Conservation (phyloP, 2,113 vertebrate species). For the Seriola aureovittata region DNA sequence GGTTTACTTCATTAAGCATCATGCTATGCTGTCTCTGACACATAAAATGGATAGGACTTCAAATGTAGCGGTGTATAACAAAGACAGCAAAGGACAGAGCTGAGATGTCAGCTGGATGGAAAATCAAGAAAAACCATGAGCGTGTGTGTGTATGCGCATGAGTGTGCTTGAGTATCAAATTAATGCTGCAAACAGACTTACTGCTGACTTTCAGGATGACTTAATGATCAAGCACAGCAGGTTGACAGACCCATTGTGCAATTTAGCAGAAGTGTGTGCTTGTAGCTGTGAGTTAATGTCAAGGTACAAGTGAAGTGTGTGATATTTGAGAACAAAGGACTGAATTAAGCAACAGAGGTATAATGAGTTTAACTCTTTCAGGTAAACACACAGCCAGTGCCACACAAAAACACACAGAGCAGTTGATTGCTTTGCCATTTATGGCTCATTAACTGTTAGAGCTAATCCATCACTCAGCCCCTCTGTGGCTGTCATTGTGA, state of each 20-base stretch:
- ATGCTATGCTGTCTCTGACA: background rate
- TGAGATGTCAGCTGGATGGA: background rate
- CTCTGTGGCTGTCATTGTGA: background rate
- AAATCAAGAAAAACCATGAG: background rate
- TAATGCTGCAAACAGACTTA: constrained; percentile 14
- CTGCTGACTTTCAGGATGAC: constrained; percentile 14
- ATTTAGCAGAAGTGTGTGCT: constrained; percentile 16
- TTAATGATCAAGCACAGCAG: constrained; percentile 24
- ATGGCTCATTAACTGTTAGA: constrained; percentile 38
- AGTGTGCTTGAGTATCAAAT: background rate
- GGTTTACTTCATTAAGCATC: background rate
- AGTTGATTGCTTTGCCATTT: constrained; percentile 26
- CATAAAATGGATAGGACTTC: constrained; percentile 1
- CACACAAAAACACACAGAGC: background rate
- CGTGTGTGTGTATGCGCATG: background rate
- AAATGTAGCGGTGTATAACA: background rate
- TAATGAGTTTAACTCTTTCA: constrained; percentile 40
- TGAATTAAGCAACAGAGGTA: constrained; percentile 16
- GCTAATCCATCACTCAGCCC: constrained; percentile 40
- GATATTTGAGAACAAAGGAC: constrained; percentile 28
- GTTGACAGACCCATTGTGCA: constrained; percentile 16
- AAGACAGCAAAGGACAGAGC: background rate
- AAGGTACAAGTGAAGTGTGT: constrained; percentile 5
- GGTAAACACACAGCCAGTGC: constrained; percentile 1
- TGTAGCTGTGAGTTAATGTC: constrained; percentile 6